Evolutionary conservation across 2,888 invertebrate genomes (phyloP).

Genomic region (Boloria euphrosyne): DNA sequence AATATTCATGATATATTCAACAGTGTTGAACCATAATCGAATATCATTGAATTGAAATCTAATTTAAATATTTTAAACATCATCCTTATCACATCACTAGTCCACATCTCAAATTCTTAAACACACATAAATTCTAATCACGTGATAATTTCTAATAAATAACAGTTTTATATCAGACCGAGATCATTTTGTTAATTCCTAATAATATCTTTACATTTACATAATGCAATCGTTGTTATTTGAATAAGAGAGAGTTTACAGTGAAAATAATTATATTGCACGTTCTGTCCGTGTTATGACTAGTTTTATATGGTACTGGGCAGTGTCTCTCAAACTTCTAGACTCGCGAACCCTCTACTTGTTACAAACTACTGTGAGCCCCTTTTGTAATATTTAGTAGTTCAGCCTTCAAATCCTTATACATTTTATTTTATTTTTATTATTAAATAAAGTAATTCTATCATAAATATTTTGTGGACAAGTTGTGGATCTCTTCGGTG

Average conservation of each 20-base stretch:
- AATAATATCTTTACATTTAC: conserved; percentile 12
- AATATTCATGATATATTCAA: conserved; percentile 10
- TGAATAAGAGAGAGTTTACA: conserved; percentile 13
- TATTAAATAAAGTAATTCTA: too few species aligned
- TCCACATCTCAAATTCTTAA: conserved; percentile 7
- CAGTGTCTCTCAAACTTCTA: too few species aligned
- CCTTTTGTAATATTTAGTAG: too few species aligned
- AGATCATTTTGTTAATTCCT: conserved; percentile 15
- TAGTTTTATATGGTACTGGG: too few species aligned
- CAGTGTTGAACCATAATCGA: conserved; percentile 16
- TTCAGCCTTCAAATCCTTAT: too few species aligned
- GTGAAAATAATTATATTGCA: not conserved
- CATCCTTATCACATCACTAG: conserved; percentile 14
- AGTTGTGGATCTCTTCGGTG: too few species aligned
- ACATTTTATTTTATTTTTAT: too few species aligned
- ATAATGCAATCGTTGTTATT: conserved; percentile 11
- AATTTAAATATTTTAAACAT: conserved; percentile 16
- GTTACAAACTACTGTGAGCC: too few species aligned
- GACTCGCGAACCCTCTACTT: too few species aligned
- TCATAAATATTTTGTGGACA: too few species aligned
- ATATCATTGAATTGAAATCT: conserved; percentile 8
- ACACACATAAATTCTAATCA: conserved; percentile 9
- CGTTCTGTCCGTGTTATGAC: too few species aligned
- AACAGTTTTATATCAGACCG: not conserved
- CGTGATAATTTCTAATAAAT: conserved; percentile 13